Base-by-base conservation (phyloP, 2,888 invertebrate species). In the Steinernema carpocapsae region DNA sequence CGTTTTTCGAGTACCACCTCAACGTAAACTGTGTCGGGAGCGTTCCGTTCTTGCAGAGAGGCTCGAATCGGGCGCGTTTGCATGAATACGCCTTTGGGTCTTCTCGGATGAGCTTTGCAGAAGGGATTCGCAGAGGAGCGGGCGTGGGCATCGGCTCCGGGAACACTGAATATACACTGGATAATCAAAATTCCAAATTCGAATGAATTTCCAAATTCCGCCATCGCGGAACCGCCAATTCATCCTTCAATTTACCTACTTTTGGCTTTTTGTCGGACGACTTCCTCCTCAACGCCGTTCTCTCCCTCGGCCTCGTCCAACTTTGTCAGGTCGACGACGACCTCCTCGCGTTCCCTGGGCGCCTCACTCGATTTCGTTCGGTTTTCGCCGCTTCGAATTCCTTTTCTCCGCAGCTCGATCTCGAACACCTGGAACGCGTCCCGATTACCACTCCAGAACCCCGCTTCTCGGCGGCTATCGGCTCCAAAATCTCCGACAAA, bases 11-110 rank as follows among this genome's bases (percentile, higher is more conserved):
- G 52, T 74, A 76, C 76, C 76, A 79, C 6, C 79, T 72, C 12
- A 79, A 48, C 7, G 77, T 75, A 51, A 79, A 79, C 52, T 79
- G 79, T 12, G 78, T 71, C 14, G 78, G 77, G 24, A 72, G 51
- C 19, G 72, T 72, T 37, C 72, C 64, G 22, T 71, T 72, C 24
- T 48, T 46, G 72, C 79, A 79, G 64, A 72, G 76, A 17, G 29
- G 22, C 45, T 48, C 42, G 72, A 46, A 72, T 17, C 46, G 1
- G 19, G 46, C 48, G 7, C 72, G 24, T 29, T 48, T 24, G 37
- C 72, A 72, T 7, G 48, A 26, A 26, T 72, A 72, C 48, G 37
- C 19, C 26, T 17, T 48, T 2, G 46, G n/a, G 32, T 26, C 32
- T 29, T 12, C 64, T 1, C 26, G 64, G 29, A 29, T 64, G 32